Evolutionary conservation across 2,113 vertebrate species (phyloP), one percentile per base, ranked within the genome.

Genomic region (Rhineura floridana): DNA sequence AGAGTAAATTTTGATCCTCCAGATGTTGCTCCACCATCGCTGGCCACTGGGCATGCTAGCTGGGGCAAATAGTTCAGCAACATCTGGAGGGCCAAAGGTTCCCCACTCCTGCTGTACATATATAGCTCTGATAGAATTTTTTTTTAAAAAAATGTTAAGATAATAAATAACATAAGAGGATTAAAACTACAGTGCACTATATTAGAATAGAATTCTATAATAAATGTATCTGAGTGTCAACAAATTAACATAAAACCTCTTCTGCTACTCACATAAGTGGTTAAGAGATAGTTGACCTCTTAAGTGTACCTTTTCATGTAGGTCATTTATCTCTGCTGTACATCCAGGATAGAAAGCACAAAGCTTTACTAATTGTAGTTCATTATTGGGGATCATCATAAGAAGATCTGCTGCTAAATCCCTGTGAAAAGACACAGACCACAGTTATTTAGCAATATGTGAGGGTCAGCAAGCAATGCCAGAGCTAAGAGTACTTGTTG

Each of bases 291-390:
- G 44, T 72, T 73, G 69, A 77, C 48, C 39, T 39, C 1, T 44
- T 65, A 0, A 9, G 59, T 81, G 72, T 96, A 99, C 99, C 97
- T 97, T 98, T 87, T 98, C 93, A 48, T 97, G 98, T 30, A 99
- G 96, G 50, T 98, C 97, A 91, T 98, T 96, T 84, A 98, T 98
- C 91, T 99, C 98, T 84, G 96, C 95, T 3, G 77, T 30, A 63
- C 96, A 97, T 89, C 98, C 98, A 21, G 98, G 98, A 94, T 98
- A 98, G 94, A 98, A 98, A 28, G 99, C 98, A 93, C 99, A 99
- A 2, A 99, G 97, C 90, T 99, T 99, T 42, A 97, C 96, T 95
- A 99, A 90, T 25, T 98, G 96, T 6, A 97, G 92, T 85, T 98
- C 95, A 73, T 98, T 98, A 90, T 98, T 96, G 36, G 99, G 98